Percentiles rank a stretch among this genome's conserved stretches.
Evolutionary conservation across 2,888 invertebrate species (phyloP).

Genomic region (Protodeltote pygarga): DNA sequence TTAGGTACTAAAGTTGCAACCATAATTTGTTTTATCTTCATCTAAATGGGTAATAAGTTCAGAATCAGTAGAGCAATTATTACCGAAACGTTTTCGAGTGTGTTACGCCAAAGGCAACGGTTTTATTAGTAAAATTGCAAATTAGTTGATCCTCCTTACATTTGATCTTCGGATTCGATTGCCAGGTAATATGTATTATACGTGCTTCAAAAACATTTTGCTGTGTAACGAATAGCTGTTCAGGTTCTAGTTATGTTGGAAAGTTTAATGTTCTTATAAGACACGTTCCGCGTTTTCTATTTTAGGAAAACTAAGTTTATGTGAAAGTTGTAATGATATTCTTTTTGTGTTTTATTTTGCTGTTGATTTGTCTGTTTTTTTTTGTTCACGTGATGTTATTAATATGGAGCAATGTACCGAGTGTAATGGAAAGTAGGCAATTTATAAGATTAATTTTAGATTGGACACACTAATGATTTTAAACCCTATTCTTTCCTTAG

Average conservation of each 20-base stretch:
- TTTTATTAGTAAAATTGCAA: slow-evolving; percentile 80
- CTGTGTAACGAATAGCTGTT: slow-evolving; percentile 62
- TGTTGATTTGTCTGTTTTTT: slow-evolving; percentile 19
- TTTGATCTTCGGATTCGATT: slow-evolving; percentile 67
- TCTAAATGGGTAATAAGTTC: slow-evolving; percentile 75
- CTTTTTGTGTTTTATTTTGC: slow-evolving; percentile 51
- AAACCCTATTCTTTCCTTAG: neutral
- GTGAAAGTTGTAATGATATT: slow-evolving; percentile 64
- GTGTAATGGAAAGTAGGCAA: neutral
- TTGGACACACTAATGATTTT: neutral
- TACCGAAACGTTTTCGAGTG: slow-evolving; percentile 58
- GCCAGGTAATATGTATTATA: slow-evolving; percentile 69
- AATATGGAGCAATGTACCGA: slow-evolving; percentile 6
- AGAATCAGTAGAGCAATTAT: slow-evolving; percentile 77
- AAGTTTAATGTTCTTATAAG: slow-evolving; percentile 60
- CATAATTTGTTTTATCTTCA: slow-evolving; percentile 73
- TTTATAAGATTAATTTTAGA: slow-evolving; percentile 8
- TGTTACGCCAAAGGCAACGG: slow-evolving; percentile 69
- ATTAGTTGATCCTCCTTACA: slow-evolving; percentile 71
- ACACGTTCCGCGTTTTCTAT: slow-evolving; percentile 62
- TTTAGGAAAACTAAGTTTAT: slow-evolving; percentile 54
- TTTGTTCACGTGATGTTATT: slow-evolving; percentile 24
- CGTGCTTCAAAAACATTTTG: slow-evolving; percentile 62
- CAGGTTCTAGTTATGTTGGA: slow-evolving; percentile 58
- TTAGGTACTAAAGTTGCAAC: slow-evolving; percentile 53